Conservation (phyloP, 2,888 invertebrate species). For the Tenthredo amoena region DNA sequence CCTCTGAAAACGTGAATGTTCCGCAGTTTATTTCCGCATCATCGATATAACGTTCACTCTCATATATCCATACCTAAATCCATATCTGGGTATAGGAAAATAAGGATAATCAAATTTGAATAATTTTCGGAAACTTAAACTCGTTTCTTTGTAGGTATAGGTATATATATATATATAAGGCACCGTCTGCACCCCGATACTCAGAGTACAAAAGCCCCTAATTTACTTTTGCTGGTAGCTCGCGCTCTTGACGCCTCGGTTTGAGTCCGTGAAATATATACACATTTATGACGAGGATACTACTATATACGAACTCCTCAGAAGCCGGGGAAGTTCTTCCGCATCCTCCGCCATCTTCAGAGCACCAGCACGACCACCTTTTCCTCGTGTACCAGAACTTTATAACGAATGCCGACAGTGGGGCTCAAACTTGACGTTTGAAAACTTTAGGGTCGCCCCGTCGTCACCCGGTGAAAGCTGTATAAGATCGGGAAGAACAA, state of each 20-base stretch:
- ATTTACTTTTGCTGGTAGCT: background rate
- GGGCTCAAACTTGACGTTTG: constrained; percentile 61
- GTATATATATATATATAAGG: background rate
- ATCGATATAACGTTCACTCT: background rate
- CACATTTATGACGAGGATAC: constrained; percentile 63
- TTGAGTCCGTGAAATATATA: constrained; percentile 66
- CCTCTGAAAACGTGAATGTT: background rate
- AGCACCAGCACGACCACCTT: constrained; percentile 12
- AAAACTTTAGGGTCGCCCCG: constrained; percentile 41
- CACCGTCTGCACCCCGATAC: background rate
- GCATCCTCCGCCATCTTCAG: constrained; percentile 38
- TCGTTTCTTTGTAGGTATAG: background rate
- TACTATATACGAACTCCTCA: constrained; percentile 32
- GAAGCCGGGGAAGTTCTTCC: constrained; percentile 41
- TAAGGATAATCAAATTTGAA: background rate
- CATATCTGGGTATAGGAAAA: background rate
- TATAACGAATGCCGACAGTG: constrained; percentile 68
- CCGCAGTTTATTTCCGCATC: background rate
- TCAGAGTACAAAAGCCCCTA: background rate
- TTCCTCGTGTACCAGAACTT: constrained; percentile 63
- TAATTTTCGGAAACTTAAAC: background rate
- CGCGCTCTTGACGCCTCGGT: constrained; percentile 57
- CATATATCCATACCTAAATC: background rate
- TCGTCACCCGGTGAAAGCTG: constrained; percentile 28
- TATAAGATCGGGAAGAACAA: constrained; percentile 40